A percentile compares a stretch with the other conserved stretches of the same genome.
Conservation (phyloP, 2,113 vertebrate species). For the Tympanuchus pallidicinctus region DNA sequence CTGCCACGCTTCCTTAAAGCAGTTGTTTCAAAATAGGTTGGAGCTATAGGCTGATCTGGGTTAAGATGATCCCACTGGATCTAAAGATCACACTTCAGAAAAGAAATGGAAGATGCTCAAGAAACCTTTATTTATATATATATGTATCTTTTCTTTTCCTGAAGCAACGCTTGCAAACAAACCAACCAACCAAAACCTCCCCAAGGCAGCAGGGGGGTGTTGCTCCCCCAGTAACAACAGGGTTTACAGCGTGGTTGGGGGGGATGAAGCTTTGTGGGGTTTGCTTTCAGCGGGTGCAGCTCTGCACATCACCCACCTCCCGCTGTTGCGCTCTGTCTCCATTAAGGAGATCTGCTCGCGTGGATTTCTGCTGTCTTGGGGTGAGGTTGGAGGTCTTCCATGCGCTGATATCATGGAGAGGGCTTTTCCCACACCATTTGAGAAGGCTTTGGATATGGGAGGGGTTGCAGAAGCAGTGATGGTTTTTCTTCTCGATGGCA, state of each 20-base stretch:
- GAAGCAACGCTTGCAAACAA: neutral
- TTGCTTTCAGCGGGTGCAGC: neutral
- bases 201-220: neutral
- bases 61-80: constrained; percentile 59
- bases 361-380: neutral
- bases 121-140: neutral
- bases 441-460: neutral
- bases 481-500: neutral
- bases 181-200: neutral
- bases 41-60: constrained; percentile 46
- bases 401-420: neutral
- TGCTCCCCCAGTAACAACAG: neutral
- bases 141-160: neutral
- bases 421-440: neutral
- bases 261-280: neutral
- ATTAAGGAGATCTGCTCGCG: neutral
- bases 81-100: constrained; percentile 40
- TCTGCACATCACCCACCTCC: neutral
- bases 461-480: neutral
- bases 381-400: neutral
- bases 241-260: neutral
- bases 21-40: constrained; percentile 60
- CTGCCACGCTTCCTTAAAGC: neutral
- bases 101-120: neutral
- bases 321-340: neutral